Conservation (phyloP, 2,888 invertebrate species). For the Drosophila lacicola region DNA sequence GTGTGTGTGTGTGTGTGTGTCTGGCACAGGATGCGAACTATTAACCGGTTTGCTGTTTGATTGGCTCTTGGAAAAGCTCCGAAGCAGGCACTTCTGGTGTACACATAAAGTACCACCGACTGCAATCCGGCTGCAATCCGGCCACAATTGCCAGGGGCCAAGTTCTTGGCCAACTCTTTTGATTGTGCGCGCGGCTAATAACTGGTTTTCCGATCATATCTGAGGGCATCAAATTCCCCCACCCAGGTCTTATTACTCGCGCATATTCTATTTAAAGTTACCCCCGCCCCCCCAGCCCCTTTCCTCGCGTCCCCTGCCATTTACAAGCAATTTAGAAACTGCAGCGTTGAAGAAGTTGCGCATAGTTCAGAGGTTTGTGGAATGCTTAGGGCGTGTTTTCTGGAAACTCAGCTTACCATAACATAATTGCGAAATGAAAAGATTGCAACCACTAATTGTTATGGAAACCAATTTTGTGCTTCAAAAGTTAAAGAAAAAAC, state of each 20-base stretch:
- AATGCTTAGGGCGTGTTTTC: slow-evolving; percentile 13
- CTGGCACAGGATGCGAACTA: slow-evolving; percentile 66
- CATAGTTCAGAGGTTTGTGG: slow-evolving; percentile 9
- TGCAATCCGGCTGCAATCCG: slow-evolving; percentile 38
- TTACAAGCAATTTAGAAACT: slow-evolving; percentile 19
- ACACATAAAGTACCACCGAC: slow-evolving; percentile 56
- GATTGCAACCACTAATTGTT: slow-evolving; percentile 1
- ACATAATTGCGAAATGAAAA: neutral
- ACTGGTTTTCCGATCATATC: slow-evolving; percentile 55
- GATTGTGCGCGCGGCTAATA: slow-evolving; percentile 49
- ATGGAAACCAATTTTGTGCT: slow-evolving; percentile 4
- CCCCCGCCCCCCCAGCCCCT: neutral
- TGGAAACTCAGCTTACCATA: neutral
- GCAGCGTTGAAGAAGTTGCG: slow-evolving; percentile 11
- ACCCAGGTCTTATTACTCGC: slow-evolving; percentile 3
- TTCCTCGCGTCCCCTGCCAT: slow-evolving; percentile 1
- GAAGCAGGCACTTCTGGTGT: slow-evolving; percentile 66
- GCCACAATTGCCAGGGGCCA: slow-evolving; percentile 41
- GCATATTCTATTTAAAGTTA: slow-evolving; percentile 33
- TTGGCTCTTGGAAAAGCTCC: slow-evolving; percentile 59
- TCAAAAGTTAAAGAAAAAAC: neutral
- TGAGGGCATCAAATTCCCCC: slow-evolving; percentile 31
- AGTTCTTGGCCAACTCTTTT: slow-evolving; percentile 54
- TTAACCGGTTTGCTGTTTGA: slow-evolving; percentile 75
- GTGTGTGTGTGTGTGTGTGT: slow-evolving; percentile 45